Evolutionary conservation across 2,888 invertebrate genomes (phyloP).

Genomic region (Subacronicta megacephala): DNA sequence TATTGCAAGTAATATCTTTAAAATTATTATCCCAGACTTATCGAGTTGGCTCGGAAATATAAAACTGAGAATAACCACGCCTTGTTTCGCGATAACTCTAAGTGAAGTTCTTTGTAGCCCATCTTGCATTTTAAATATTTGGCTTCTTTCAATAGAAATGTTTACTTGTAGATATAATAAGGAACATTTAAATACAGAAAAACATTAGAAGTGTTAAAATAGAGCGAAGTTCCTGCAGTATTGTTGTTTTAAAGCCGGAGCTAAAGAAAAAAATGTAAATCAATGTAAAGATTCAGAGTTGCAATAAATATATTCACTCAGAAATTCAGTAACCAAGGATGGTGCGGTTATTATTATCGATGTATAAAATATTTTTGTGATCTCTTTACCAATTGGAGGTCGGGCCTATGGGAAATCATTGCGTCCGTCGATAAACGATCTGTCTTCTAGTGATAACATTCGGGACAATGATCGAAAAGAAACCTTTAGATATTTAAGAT

Average conservation of each 20-base stretch:
- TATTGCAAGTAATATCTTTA: conserved; percentile 17
- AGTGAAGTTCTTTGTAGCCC: conserved; percentile 13
- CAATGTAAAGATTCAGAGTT: too few species aligned
- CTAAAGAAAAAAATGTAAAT: too few species aligned
- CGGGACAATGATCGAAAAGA: conserved; percentile 63
- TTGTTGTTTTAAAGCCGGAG: too few species aligned
- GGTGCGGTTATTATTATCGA: conserved; percentile 2
- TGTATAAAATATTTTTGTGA: conserved; percentile 28
- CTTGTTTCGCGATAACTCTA: conserved; percentile 30
- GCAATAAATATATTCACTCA: neutral
- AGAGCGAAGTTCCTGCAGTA: too few species aligned
- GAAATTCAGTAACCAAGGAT: conserved; percentile 13
- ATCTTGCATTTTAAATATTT: neutral
- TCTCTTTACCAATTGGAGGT: conserved; percentile 23
- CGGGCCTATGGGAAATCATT: conserved; percentile 62
- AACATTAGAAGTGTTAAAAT: neutral
- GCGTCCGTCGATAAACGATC: conserved; percentile 52
- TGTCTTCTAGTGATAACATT: conserved; percentile 63
- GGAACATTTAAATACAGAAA: neutral
- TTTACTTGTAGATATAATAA: too few species aligned
- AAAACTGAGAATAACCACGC: conserved; percentile 34
- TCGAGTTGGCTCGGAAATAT: conserved; percentile 26
- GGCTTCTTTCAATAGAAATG: conserved; percentile 9
- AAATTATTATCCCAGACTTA: conserved; percentile 16
- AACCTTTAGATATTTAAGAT: conserved; percentile 35